Conservation (phyloP, 2,113 vertebrate genomes). For the Ornithorhynchus anatinus region DNA sequence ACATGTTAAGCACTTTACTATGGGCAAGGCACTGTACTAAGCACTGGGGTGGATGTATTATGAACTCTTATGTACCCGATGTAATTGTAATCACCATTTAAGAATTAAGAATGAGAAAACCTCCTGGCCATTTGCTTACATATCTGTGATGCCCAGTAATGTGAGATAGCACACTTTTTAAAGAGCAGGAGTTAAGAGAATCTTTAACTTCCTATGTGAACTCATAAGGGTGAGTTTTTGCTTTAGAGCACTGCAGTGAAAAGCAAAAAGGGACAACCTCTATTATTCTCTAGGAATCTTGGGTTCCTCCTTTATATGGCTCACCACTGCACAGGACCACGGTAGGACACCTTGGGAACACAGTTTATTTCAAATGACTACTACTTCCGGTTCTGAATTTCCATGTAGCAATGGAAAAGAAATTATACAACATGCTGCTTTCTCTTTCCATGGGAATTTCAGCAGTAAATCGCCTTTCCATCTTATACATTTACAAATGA, state of each 20-base stretch:
- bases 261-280: not conserved
- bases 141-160: not conserved
- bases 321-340: not conserved
- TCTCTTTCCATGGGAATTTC: not conserved
- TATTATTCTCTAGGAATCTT: not conserved
- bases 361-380: not conserved
- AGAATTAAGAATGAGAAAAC: not conserved
- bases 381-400: not conserved
- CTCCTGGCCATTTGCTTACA: not conserved
- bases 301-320: not conserved
- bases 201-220: not conserved
- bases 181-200: not conserved
- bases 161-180: not conserved
- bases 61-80: not conserved
- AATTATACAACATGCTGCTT: not conserved
- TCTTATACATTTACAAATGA: constrained; percentile 48
- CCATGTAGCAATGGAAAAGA: not conserved
- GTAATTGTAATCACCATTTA: not conserved
- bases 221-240: not conserved
- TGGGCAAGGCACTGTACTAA: not conserved
- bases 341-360: not conserved
- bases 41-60: too few species aligned
- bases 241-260: not conserved
- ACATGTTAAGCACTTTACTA: not conserved
- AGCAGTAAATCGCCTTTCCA: not conserved